Evolutionary conservation across 23 tunicate genomes (phyloP), one percentile per base, ranked within the genome.

Genomic region (Halocynthia roretzi): DNA sequence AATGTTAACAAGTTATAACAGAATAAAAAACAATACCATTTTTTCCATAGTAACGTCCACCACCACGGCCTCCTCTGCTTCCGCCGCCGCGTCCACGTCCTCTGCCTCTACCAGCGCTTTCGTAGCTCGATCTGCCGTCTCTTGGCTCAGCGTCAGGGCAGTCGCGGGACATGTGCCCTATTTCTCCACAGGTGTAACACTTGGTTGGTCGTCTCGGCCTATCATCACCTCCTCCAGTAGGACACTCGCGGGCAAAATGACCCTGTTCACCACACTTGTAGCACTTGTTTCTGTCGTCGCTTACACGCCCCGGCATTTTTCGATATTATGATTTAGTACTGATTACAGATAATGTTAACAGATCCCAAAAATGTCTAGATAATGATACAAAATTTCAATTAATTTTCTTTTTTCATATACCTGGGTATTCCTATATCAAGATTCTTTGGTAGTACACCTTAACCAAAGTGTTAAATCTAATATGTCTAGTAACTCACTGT

Each of bases 181-280:
- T 54, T 56, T 79, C 68, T 11, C 75, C 84, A 72, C 86, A 83
- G 20, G 54, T 18, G 56, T 56, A 78, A 54, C 87, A 78, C 44
- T 75, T 85, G 18, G 51, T 88, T 85, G 50, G 80, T 71, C 19
- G 61, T 56, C n/a, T 85, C 61, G 65, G 76, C 48, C 15, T 49
- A 54, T 58, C 55, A 51, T 50, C 86, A 14, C 6, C 70, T 44
- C 64, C 82, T 48, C 51, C 53, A 20, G 54, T 20, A 51, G 17
- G 10, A 74, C 98, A 92, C 14, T 75, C 71, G 14, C 98, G 82
- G 21, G 98, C 98, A 18, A 92, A n/a, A 65, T 92, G 98, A 53
- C 98, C 98, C 20, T 82, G 58, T 61, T 82, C 70, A n/a, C 92
- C 92, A 52, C 98, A 92, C 52, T 82, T 76, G 72, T 92, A 92